phyloP scores from a whole-genome alignment of 2,797 vertebrate species.

The Emys orbicularis region DNA sequence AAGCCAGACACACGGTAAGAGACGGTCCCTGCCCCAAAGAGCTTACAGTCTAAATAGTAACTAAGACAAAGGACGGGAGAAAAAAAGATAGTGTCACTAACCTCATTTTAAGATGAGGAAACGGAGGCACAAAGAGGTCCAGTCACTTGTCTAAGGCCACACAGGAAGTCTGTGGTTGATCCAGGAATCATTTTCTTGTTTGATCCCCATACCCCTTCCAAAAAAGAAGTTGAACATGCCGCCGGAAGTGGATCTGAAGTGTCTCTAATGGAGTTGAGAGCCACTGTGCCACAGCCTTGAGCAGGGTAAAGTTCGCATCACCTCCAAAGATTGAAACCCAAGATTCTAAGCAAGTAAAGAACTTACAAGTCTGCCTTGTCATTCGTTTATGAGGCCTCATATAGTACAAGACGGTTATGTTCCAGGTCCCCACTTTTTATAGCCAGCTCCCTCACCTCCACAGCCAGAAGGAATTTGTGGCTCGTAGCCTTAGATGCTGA shows the following conservation, averaged over 20 bases:
- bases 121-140: fast-evolving
- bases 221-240: background rate
- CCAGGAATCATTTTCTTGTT: background rate
- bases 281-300: background rate
- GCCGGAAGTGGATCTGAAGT: background rate
- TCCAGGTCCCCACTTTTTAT: background rate
- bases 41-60: fast-evolving
- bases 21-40: background rate
- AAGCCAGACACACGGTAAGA: background rate
- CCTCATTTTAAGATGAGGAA: background rate
- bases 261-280: background rate
- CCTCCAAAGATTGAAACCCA: background rate
- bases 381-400: background rate
- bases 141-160: background rate
- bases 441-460: background rate
- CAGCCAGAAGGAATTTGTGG: background rate
- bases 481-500: background rate
- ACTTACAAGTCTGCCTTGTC: background rate
- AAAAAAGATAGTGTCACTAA: fast-evolving
- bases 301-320: background rate
- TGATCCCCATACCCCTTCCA: background rate
- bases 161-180: background rate
- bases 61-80: background rate
- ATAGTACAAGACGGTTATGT: background rate
- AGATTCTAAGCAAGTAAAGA: background rate